These are phyloP conservation scores for Paramormyrops kingsleyae DNA, from an alignment of 2,113 vertebrate species.

Conservation along the genomic window DNA sequence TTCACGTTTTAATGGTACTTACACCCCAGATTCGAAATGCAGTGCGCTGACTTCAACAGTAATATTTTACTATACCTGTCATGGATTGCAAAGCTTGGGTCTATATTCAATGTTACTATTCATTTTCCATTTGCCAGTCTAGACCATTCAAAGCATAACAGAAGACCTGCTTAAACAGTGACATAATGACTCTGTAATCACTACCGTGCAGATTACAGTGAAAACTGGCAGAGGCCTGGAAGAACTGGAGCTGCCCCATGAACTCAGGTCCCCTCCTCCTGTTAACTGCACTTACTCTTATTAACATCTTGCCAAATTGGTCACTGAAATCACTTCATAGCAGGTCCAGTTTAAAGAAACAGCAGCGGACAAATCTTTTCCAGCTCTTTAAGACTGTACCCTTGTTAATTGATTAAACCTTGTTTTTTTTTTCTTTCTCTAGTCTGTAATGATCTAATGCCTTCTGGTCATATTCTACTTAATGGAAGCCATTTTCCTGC, in stretches of 20 bases:
- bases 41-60: background rate
- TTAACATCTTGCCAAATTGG: background rate
- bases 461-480: background rate
- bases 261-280: background rate
- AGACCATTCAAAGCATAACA: background rate
- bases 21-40: background rate
- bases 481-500: background rate
- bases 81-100: background rate
- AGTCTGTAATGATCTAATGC: constrained; percentile 7
- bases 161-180: background rate
- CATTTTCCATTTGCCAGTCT: background rate
- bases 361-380: background rate
- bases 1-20: background rate
- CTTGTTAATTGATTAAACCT: background rate
- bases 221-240: background rate
- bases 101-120: background rate
- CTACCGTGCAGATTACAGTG: background rate
- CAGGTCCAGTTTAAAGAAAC: background rate
- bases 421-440: background rate
- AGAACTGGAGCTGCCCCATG: background rate
- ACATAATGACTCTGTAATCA: background rate
- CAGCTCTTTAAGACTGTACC: background rate
- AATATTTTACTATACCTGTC: background rate
- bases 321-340: background rate
- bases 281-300: background rate